Evolutionary conservation across 2,113 vertebrate genomes (phyloP), one percentile per base, ranked within the genome.

Genomic region (Eulemur rufifrons): DNA sequence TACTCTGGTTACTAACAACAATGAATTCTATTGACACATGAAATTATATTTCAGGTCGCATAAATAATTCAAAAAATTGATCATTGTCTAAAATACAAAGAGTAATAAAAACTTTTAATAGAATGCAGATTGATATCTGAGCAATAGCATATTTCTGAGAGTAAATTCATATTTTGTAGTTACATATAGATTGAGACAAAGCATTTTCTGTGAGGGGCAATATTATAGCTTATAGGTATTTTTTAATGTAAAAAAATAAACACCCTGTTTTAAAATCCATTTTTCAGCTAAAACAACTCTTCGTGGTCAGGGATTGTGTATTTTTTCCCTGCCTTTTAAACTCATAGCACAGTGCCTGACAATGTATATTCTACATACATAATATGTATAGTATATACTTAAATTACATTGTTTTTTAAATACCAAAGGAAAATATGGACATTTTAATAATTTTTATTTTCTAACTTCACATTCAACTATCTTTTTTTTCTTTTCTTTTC

Each of bases 71-170:
- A 68, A 78, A 91, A 20, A n/a, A 29, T 80, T 78, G 54, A 80
- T 69, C n/a, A 76, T 42, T 93, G n/a, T 92, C 50, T 89, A 52
- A 90, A 68, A 86, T n/a, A 77, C 3, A 89, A 87, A 88, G 73
- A 83, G 27, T 21, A 94, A 64, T 64, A 42, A 77, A 77, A 96
- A 88, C 74, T 90, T 96, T 97, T 93, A 98, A 96, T 95, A 94
- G 71, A 6, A 61, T 98, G 83, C 95, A 83, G 34, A 86, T 94
- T 96, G 96, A 97, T 94, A 98, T 97, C 85, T 66, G 5, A 89
- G 9, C 11, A 69, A 18, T 14, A 80, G 34, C 2, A 34, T 50
- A 52, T 47, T 87, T 78, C 50, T 11, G 4, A 93, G 23, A 27
- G 21, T 66, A 12, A 86, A 39, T 54, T 63, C 20, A 32, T 32